A percentile compares a stretch with the other conserved stretches of the same genome.
Conservation (phyloP, 2,888 invertebrate genomes). For the Cephus pygmeus region DNA sequence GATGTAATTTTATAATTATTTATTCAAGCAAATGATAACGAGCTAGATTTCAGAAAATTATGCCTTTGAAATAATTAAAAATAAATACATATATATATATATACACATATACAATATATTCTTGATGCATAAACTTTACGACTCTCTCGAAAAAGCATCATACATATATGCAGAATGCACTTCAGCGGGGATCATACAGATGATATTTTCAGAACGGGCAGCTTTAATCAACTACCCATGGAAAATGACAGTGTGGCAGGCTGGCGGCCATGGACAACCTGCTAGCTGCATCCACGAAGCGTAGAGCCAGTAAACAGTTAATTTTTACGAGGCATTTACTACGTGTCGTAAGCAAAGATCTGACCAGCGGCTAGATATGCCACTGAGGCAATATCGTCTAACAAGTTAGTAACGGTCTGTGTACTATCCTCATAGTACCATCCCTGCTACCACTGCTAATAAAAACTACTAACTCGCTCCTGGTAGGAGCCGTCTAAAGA, state of each 20-base stretch:
- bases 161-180: background rate
- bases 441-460: background rate
- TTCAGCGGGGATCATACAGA: background rate
- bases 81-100: background rate
- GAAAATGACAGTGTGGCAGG: background rate
- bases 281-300: background rate
- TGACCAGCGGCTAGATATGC: background rate
- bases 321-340: background rate
- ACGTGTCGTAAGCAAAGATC: background rate
- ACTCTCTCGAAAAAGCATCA: background rate
- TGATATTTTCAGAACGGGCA: background rate
- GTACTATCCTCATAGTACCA: background rate
- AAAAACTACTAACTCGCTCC: background rate
- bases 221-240: background rate
- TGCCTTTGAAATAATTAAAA: background rate
- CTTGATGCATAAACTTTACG: background rate
- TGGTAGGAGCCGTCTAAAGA: background rate
- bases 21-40: background rate
- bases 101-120: no score
- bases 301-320: background rate
- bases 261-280: background rate
- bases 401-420: background rate
- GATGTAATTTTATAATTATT: background rate
- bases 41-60: background rate
- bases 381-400: background rate